phyloP scores from a whole-genome alignment of 1,140 invertebrate genomes.

The Pachypeltis micranthus region DNA sequence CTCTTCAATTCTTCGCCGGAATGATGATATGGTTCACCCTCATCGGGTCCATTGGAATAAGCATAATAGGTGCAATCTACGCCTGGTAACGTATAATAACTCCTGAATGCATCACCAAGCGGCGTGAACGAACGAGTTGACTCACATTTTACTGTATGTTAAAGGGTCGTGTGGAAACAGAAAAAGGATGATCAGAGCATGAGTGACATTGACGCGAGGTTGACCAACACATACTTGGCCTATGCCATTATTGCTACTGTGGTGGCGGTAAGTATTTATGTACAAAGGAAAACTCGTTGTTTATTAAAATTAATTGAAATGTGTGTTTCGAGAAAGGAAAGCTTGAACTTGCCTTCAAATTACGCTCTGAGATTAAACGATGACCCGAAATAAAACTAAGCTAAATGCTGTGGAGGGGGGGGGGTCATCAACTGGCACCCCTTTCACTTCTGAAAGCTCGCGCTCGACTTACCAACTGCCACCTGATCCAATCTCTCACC shows the following conservation, averaged over 20 bases:
- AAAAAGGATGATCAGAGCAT: constrained; percentile 29
- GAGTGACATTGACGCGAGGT: constrained; percentile 29
- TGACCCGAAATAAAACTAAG: too few relatives aligned
- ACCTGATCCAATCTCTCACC: too few relatives aligned
- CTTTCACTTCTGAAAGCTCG: too few relatives aligned
- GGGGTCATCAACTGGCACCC: too few relatives aligned
- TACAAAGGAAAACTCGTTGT: too few relatives aligned
- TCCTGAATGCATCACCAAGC: background rate
- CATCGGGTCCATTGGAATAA: constrained; percentile 42
- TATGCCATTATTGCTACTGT: constrained; percentile 50
- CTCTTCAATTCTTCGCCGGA: constrained; percentile 49
- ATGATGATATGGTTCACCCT: constrained; percentile 58
- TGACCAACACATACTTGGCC: constrained; percentile 31
- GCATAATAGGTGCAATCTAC: constrained; percentile 45
- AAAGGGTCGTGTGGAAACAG: constrained; percentile 33
- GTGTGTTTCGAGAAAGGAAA: too few relatives aligned
- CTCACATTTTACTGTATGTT: constrained; percentile 22
- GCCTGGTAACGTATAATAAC: constrained; percentile 53
- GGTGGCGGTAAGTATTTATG: constrained; percentile 41
- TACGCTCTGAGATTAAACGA: too few relatives aligned
- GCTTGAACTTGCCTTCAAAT: too few relatives aligned
- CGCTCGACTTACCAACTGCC: too few relatives aligned
- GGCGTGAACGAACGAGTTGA: background rate
- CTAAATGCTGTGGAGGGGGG: too few relatives aligned
- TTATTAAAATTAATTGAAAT: too few relatives aligned